A percentile compares a stretch with the other conserved stretches of the same genome.
phyloP scores from a whole-genome alignment of 2,113 vertebrate species.

The Nansenia antarctica region DNA sequence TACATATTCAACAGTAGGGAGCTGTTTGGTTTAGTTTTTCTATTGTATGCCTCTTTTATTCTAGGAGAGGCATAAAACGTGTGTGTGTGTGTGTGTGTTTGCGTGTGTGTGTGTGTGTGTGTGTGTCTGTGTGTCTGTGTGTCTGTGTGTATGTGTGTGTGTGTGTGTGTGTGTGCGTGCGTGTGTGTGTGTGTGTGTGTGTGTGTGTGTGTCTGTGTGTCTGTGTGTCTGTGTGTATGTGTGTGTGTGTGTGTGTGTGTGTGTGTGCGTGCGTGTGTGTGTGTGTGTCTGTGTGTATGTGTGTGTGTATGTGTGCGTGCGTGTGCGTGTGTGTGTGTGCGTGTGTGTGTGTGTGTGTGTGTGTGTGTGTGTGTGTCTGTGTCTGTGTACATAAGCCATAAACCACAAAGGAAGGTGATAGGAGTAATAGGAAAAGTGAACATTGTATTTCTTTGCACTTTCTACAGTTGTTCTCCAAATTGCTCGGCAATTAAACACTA shows the following conservation, averaged over 20 bases:
- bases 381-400: too few species aligned
- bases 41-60: background rate
- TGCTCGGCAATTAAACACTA: slow-evolving; percentile 51
- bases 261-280: background rate
- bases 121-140: background rate
- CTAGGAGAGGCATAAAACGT: background rate
- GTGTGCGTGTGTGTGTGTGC: background rate
- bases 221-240: too few species aligned
- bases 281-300: too few species aligned
- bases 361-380: background rate
- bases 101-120: too few species aligned
- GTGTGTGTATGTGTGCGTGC: background rate
- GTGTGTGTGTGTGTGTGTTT: too few species aligned
- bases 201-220: too few species aligned
- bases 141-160: background rate
- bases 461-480: slow-evolving; percentile 43
- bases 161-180: too few species aligned
- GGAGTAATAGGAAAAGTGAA: background rate
- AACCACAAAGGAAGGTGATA: background rate
- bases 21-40: slow-evolving; percentile 6
- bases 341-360: background rate
- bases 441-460: slow-evolving; percentile 16
- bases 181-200: too few species aligned
- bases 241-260: background rate
- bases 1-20: slow-evolving; percentile 17